phyloP scores from a whole-genome alignment of 2,888 invertebrate species.

The Cosmopolites sordidus region DNA sequence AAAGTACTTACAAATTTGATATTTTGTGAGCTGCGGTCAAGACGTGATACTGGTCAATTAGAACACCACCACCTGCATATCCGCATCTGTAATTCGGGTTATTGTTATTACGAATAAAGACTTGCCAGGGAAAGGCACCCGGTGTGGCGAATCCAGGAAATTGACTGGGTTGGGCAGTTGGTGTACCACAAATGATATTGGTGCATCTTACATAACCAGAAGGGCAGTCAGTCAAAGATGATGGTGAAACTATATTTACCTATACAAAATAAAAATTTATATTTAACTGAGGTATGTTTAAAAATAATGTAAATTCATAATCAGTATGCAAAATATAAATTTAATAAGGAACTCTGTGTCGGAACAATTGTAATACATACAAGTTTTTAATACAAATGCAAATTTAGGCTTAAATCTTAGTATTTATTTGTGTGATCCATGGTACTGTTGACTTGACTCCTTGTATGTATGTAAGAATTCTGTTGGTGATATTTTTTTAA shows the following conservation, averaged over 20 bases:
- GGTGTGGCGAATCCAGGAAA: conserved; percentile 58
- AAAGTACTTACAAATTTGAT: conserved; percentile 24
- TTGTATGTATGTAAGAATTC: too few species aligned
- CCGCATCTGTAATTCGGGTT: conserved; percentile 28
- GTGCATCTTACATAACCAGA: conserved; percentile 25
- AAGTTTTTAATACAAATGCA: too few species aligned
- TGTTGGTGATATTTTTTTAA: too few species aligned
- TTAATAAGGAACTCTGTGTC: too few species aligned
- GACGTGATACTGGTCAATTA: conserved; percentile 24
- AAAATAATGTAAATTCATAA: too few species aligned
- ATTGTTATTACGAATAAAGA: conserved; percentile 40
- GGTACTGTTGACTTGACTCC: too few species aligned
- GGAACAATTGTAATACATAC: too few species aligned
- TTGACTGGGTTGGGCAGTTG: conserved; percentile 15
- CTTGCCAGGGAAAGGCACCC: conserved; percentile 72
- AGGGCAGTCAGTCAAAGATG: conserved; percentile 16
- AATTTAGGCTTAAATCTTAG: too few species aligned
- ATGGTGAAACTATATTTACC: conserved; percentile 12
- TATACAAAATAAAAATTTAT: too few species aligned
- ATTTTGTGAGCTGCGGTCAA: conserved; percentile 27
- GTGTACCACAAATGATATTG: conserved; percentile 28
- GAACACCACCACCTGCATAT: conserved; percentile 56
- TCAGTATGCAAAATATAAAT: too few species aligned
- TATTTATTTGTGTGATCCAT: too few species aligned
- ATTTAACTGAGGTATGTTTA: too few species aligned